Conservation (phyloP, 2,888 invertebrate genomes). For the Ganaspis brasiliensis region DNA sequence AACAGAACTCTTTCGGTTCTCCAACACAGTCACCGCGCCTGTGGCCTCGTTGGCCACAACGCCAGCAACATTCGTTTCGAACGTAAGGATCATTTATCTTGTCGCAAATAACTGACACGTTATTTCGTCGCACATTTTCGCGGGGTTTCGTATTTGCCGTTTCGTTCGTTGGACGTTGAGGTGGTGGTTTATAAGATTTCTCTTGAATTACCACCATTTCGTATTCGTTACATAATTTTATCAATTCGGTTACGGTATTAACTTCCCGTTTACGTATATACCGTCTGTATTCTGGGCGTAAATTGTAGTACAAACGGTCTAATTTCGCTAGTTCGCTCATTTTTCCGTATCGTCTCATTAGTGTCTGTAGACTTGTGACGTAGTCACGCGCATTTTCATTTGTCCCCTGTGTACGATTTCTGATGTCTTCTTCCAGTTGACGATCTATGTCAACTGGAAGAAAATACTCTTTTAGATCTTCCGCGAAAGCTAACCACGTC, state of each 20-base stretch:
- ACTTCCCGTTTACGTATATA: background rate
- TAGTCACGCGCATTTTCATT: background rate
- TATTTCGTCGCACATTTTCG: background rate
- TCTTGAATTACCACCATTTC: background rate
- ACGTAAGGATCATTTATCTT: background rate
- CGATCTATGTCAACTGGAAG: background rate
- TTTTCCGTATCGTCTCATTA: background rate
- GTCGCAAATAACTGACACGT: background rate
- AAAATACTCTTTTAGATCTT: background rate
- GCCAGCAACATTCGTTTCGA: constrained; percentile 11
- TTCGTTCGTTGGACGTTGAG: background rate
- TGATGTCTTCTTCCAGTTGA: background rate
- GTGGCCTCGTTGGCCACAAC: background rate
- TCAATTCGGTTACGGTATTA: no score
- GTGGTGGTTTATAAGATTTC: background rate
- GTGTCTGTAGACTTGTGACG: background rate
- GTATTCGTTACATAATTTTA: no score
- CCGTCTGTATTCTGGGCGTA: background rate
- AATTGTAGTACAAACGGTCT: background rate
- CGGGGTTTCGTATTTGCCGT: background rate
- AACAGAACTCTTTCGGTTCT: background rate
- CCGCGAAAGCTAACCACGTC: background rate
- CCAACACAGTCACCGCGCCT: background rate
- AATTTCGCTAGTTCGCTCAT: background rate
- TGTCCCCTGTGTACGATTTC: background rate